These are phyloP conservation scores for Varroa destructor DNA, from an alignment of 1,140 invertebrate genomes.

Conservation along the genomic window DNA sequence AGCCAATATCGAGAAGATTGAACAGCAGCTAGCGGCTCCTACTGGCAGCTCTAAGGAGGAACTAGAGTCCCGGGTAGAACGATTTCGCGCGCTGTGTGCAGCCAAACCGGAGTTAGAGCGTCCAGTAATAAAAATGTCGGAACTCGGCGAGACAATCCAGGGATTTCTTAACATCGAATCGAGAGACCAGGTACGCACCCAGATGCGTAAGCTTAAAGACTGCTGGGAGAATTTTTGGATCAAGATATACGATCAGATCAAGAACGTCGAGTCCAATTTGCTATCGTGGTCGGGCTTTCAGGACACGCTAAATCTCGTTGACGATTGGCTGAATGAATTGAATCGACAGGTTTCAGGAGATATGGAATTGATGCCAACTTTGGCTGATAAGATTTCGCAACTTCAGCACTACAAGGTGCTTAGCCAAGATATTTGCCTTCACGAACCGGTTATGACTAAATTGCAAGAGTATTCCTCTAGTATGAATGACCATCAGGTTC, in stretches of 20 bases:
- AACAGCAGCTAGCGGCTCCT: slow-evolving; percentile 1
- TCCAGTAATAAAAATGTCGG: slow-evolving; percentile 44
- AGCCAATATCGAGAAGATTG: background rate
- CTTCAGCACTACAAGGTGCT: slow-evolving; percentile 59
- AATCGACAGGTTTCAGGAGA: slow-evolving; percentile 52
- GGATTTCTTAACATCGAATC: slow-evolving; percentile 70
- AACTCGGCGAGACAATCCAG: slow-evolving; percentile 71
- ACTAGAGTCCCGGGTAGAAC: slow-evolving; percentile 25
- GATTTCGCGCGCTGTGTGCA: slow-evolving; percentile 37
- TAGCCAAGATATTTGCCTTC: slow-evolving; percentile 64
- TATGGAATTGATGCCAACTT: slow-evolving; percentile 54
- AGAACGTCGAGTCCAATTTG: slow-evolving; percentile 67
- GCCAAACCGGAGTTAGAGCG: slow-evolving; percentile 51
- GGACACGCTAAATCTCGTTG: slow-evolving; percentile 46
- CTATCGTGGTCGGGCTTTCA: slow-evolving; percentile 77
- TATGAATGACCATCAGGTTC: slow-evolving; percentile 12
- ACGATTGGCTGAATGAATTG: slow-evolving; percentile 62
- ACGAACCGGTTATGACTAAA: slow-evolving; percentile 61
- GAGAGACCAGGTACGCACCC: slow-evolving; percentile 63
- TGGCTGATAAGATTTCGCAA: slow-evolving; percentile 70
- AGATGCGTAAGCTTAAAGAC: slow-evolving; percentile 63
- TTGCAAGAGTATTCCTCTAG: slow-evolving; percentile 51
- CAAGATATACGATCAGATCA: slow-evolving; percentile 64
- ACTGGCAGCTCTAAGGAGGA: slow-evolving; percentile 6
- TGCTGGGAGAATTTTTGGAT: slow-evolving; percentile 68